Percentiles rank a stretch among this genome's conserved stretches.
Conservation (phyloP, 2,113 vertebrate species). For the Calidris pygmaea region DNA sequence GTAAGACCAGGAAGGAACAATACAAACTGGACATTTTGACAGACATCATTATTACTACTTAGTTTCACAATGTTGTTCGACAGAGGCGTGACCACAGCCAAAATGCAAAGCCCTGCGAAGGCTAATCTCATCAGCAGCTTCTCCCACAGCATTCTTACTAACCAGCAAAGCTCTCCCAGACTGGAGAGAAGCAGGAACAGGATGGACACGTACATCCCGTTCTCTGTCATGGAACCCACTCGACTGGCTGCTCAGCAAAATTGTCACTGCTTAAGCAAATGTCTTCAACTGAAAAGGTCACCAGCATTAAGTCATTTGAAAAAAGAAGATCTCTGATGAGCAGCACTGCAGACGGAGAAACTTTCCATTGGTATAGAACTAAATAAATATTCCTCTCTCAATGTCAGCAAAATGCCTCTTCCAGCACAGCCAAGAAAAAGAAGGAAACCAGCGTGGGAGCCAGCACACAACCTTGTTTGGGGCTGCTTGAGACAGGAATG, state of each 20-base stretch:
- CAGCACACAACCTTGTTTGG: slow-evolving; percentile 50
- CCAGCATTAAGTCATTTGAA: background rate
- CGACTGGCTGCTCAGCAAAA: background rate
- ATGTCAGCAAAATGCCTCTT: slow-evolving; percentile 57
- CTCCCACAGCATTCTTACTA: background rate
- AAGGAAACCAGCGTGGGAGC: slow-evolving; percentile 60
- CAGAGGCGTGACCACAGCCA: background rate
- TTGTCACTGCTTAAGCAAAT: background rate
- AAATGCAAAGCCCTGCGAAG: background rate
- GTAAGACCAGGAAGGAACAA: background rate
- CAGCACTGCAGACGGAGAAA: slow-evolving; percentile 17
- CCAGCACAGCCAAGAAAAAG: slow-evolving; percentile 64
- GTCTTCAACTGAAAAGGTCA: background rate
- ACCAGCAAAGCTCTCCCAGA: background rate
- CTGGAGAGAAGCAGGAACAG: background rate
- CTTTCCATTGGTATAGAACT: slow-evolving; percentile 59
- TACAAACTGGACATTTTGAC: background rate
- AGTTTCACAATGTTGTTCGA: background rate
- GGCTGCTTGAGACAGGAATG: slow-evolving; percentile 19
- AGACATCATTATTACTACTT: background rate
- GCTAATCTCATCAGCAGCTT: background rate
- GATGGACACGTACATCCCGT: background rate
- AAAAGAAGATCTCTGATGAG: slow-evolving; percentile 20
- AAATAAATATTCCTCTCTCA: slow-evolving; percentile 59
- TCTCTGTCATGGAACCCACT: background rate